Percentiles rank a stretch among this genome's conserved stretches.
phyloP scores from a whole-genome alignment of 2,113 vertebrate genomes.

The Tapirus terrestris region DNA sequence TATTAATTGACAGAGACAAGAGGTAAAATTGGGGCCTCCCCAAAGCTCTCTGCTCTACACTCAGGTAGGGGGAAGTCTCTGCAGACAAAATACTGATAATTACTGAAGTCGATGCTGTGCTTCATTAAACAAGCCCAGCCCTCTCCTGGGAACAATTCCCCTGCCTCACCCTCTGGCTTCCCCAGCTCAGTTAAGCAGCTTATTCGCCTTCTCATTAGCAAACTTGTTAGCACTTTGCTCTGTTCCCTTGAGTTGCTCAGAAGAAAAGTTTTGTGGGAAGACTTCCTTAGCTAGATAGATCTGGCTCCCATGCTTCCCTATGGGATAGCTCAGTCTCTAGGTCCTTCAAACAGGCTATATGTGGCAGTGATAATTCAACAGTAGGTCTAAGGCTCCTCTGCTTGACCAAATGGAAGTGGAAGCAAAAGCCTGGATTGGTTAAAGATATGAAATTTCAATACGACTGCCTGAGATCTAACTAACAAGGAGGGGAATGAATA shows the following conservation, averaged over 20 bases:
- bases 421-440: not conserved
- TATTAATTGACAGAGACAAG: conserved; percentile 14
- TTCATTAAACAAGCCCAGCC: not conserved
- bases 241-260: conserved; percentile 46
- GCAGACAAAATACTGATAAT: conserved; percentile 41
- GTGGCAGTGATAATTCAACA: not conserved
- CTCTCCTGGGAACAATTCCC: conserved; percentile 12
- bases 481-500: not conserved
- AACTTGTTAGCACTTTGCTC: conserved; percentile 31
- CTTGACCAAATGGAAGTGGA: not conserved
- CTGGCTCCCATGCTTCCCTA: not conserved
- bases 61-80: not conserved
- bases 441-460: not conserved
- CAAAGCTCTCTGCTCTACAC: not conserved
- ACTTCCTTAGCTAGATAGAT: not conserved
- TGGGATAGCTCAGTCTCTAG: not conserved
- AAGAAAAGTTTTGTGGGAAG: conserved; percentile 52
- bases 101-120: conserved; percentile 5
- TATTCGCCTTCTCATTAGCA: conserved; percentile 64
- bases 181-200: conserved; percentile 33
- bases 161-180: not conserved
- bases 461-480: not conserved
- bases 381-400: not conserved
- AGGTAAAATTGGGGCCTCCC: not conserved
- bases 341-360: not conserved